A percentile compares a stretch with the other conserved stretches of the same genome.
Evolutionary conservation across 2,888 invertebrate genomes (phyloP).

Genomic region (Drosophila mimetica): DNA sequence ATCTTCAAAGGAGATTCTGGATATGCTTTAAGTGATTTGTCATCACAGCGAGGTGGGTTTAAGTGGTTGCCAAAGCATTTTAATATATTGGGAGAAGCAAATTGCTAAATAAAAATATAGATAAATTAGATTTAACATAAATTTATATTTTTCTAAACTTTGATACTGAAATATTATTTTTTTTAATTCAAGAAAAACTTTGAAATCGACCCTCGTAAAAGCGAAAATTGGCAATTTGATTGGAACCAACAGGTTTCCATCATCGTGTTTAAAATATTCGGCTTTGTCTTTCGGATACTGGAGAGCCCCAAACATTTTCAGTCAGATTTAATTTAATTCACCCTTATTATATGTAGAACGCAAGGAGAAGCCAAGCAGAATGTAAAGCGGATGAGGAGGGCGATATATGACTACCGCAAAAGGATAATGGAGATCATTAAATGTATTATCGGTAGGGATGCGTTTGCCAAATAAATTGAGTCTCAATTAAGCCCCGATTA

Average conservation of each 20-base stretch:
- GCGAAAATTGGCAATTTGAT: constrained; percentile 19
- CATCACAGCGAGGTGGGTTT: constrained; percentile 39
- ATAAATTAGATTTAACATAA: neutral
- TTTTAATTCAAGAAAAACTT: neutral
- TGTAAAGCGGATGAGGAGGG: constrained; percentile 25
- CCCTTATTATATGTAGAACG: constrained; percentile 51
- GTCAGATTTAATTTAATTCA: constrained; percentile 46
- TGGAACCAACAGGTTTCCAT: constrained; percentile 44
- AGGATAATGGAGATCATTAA: constrained; percentile 64
- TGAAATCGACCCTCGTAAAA: constrained; percentile 2
- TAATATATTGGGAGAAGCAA: neutral
- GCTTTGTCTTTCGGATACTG: constrained; percentile 6
- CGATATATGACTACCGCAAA: constrained; percentile 52
- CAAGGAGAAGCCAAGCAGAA: constrained; percentile 10
- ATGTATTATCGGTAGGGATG: constrained; percentile 15
- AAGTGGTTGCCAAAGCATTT: neutral
- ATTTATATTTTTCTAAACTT: too few relatives aligned
- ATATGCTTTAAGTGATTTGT: constrained; percentile 59
- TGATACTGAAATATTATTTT: too few relatives aligned
- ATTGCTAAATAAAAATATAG: neutral
- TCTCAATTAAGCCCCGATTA: constrained; percentile 58
- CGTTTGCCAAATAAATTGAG: constrained; percentile 59
- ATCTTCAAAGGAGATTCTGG: constrained; percentile 53
- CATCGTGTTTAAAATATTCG: constrained; percentile 35
- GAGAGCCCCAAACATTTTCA: constrained; percentile 20